Evolutionary conservation across 37 sponge, comb jelly and placozoan species (phyloP), one percentile per base, ranked within the genome.

Genomic region (Spongilla lacustris): DNA sequence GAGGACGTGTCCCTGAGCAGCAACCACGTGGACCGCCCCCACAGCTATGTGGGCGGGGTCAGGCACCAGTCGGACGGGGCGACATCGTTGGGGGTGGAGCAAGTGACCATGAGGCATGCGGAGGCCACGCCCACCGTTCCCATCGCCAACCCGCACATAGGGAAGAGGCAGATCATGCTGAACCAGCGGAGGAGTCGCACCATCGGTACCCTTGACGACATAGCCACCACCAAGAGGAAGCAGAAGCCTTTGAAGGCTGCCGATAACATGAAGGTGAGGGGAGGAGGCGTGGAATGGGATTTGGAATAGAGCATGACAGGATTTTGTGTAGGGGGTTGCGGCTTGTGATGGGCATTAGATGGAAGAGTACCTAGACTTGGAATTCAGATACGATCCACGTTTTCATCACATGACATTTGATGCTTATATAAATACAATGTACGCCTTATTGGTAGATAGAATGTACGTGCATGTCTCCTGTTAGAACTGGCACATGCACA

Each of bases 231-330:
- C 21, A 84, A 78, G 41, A 30, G 68, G 29, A 89, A 84, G 38
- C 90, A 89, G 75, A 77, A 66, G 66, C 78, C 90, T 36, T 24
- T 83, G 10, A 68, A 67, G 23, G 90, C 78, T 27, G 84, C 80
- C 21, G 90, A 89, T 50, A 41, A 68, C 4, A 72, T 89, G 67
- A 89, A 89, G 90, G 90, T 89, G 27, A 32, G 66, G 36, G 30
- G 27, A 6, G 21, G 73, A 21, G 9, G 28, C 9, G 9, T 11
- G 25, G 27, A n/a, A 4, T 5, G 67, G 66, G 79, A 23, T 4
- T 10, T 36, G 34, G 9, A 76, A 9, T 35, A 21, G 25, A 25
- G 35, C n/a, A n/a, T n/a, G n/a, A n/a, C n/a, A n/a, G n/a, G n/a
- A n/a, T n/a, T n/a, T n/a, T n/a, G n/a, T n/a, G n/a, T n/a, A n/a